A percentile compares a stretch with the other conserved stretches of the same genome.
Conservation (phyloP, 2,888 invertebrate genomes). For the Bombyx huttoni region DNA sequence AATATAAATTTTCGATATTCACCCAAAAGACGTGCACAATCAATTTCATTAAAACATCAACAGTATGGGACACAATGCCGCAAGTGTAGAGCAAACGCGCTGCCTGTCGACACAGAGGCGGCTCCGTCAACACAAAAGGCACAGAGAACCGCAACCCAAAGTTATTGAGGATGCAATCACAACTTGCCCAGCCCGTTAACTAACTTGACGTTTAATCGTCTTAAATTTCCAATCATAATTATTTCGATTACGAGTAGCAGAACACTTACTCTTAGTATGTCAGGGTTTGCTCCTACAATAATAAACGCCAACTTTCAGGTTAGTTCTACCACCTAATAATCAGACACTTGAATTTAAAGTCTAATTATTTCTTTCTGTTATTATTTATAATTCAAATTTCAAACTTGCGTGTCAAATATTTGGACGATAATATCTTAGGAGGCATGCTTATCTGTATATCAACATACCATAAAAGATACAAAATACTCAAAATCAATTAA, state of each 20-base stretch:
- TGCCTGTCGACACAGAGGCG: constrained; percentile 38
- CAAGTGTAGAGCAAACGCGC: constrained; percentile 45
- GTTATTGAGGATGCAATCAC: constrained; percentile 56
- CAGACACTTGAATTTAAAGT: no score
- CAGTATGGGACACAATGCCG: constrained; percentile 15
- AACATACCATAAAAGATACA: no score
- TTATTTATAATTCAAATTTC: no score
- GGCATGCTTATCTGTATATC: no score
- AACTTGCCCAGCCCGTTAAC: constrained; percentile 35
- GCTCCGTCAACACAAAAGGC: constrained; percentile 50
- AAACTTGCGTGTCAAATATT: no score
- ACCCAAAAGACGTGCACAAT: constrained; percentile 8
- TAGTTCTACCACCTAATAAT: no score
- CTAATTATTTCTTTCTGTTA: no score
- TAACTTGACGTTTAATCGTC: constrained; percentile 34
- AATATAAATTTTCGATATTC: neutral
- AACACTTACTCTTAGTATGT: no score
- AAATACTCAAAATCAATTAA: no score
- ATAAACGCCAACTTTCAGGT: no score
- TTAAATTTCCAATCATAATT: constrained; percentile 23
- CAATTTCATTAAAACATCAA: constrained; percentile 15
- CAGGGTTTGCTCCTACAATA: no score
- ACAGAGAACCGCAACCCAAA: constrained; percentile 37
- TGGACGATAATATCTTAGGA: no score
- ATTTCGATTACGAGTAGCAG: neutral